These are phyloP conservation scores for Percopsis transmontana DNA, from an alignment of 2,113 vertebrate genomes.

Conservation along the genomic window DNA sequence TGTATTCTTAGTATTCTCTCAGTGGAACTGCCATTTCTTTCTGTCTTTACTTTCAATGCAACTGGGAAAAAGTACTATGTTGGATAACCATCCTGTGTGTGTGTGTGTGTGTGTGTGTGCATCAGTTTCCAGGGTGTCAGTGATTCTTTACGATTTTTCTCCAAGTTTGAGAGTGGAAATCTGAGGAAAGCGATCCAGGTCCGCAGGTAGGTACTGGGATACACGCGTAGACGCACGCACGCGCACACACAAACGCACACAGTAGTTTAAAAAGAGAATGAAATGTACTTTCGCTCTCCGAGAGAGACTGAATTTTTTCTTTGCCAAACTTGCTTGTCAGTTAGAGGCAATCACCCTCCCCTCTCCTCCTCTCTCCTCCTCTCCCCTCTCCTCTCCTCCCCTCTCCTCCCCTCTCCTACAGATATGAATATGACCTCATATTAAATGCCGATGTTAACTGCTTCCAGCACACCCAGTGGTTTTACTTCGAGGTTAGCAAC, in stretches of 20 bases:
- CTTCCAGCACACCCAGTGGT: constrained; percentile 88
- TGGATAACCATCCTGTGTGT: too few relatives aligned
- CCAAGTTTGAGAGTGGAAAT: constrained; percentile 90
- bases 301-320: too few relatives aligned
- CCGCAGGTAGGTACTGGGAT: constrained; percentile 79
- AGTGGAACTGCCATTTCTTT: background rate
- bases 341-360: background rate
- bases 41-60: background rate
- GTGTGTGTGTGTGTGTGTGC: background rate
- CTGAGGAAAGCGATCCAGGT: constrained; percentile 89
- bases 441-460: constrained; percentile 87
- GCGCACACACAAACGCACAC: constrained; percentile 15
- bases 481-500: constrained; percentile 88
- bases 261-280: constrained; percentile 10
- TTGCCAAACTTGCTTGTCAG: too few relatives aligned
- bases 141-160: constrained; percentile 82
- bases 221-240: constrained; percentile 3
- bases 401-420: constrained; percentile 45
- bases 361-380: background rate
- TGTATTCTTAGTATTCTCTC: too few relatives aligned
- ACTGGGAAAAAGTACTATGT: too few relatives aligned
- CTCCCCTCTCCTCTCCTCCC: background rate
- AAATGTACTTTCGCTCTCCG: background rate
- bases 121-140: constrained; percentile 65
- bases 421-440: constrained; percentile 91